Evolutionary conservation across 2,888 invertebrate genomes (phyloP), one percentile per base, ranked within the genome.

Genomic region (Drosophila pseudotalamancana): DNA sequence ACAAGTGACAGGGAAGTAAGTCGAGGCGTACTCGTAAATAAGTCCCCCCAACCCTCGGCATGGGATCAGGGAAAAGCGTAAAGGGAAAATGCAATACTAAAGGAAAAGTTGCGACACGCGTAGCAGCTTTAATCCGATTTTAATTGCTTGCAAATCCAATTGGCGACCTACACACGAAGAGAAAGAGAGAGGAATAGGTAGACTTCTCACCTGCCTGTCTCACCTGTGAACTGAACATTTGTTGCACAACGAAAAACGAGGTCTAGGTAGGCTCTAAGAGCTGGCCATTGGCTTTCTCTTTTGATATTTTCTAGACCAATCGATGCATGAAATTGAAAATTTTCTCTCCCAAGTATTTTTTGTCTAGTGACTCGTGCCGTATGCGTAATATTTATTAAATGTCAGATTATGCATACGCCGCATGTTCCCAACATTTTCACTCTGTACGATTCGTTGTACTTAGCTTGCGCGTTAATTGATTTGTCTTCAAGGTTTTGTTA

Each of bases 131-230:
- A 88, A 83, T 86, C 87, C 87, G 66, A 48, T 86, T 83, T 83
- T 83, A 83, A 83, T 83, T 83, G 88, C 84, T 66, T 74, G 61
- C 69, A 83, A 83, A 88, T 83, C 88, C 83, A 88, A 83, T 88
- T 88, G 82, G 50, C 72, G 72, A 86, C 88, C 87, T 65, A 79
- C 72, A 72, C 66, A 63, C n/a, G n/a, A n/a, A n/a, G 45, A 57
- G 56, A n/a, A n/a, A n/a, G n/a, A n/a, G n/a, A n/a, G n/a, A n/a
- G n/a, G n/a, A n/a, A n/a, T n/a, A n/a, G n/a, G n/a, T n/a, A n/a
- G n/a, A n/a, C n/a, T n/a, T n/a, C 62, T 19, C 6, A 25, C 9
- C 18, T 46, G 67, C 50, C 72, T 57, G 57, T 6, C 50, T 34
- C 34, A 48, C 51, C 39, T 40, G 48, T 51, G 18, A 53, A 16